phyloP scores from a whole-genome alignment of 2,113 vertebrate genomes.

The Podarcis raffonei region DNA sequence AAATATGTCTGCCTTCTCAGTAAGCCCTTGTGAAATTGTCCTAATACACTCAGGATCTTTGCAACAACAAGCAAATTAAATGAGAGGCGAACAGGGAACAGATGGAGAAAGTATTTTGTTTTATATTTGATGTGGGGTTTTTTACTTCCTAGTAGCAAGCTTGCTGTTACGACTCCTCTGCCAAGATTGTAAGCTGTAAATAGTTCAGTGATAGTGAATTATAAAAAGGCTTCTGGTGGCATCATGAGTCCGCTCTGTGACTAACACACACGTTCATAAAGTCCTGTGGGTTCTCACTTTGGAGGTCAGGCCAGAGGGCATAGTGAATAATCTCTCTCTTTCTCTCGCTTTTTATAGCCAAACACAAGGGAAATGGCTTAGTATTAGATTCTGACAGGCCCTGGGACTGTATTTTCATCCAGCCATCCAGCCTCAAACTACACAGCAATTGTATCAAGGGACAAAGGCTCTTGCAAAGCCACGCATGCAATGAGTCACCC shows the following conservation, averaged over 20 bases:
- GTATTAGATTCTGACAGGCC: neutral
- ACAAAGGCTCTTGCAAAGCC: neutral
- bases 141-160: neutral
- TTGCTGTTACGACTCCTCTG: neutral
- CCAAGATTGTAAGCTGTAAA: slow-evolving; percentile 22
- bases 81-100: neutral
- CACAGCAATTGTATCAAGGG: neutral
- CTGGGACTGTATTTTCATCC: neutral
- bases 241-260: neutral
- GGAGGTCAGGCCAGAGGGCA: neutral
- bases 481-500: neutral
- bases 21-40: neutral
- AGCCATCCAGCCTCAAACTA: no score
- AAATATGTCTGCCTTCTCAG: neutral
- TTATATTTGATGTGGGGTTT: neutral
- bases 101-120: neutral
- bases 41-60: neutral
- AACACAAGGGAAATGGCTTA: neutral
- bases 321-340: neutral
- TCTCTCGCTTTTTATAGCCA: neutral
- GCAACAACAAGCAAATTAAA: neutral
- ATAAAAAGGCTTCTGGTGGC: neutral
- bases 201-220: neutral
- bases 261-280: neutral
- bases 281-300: neutral